A percentile compares a stretch with the other conserved stretches of the same genome.
Conservation (phyloP, 2,888 invertebrate genomes). For the Nematopogon swammerdamellus region DNA sequence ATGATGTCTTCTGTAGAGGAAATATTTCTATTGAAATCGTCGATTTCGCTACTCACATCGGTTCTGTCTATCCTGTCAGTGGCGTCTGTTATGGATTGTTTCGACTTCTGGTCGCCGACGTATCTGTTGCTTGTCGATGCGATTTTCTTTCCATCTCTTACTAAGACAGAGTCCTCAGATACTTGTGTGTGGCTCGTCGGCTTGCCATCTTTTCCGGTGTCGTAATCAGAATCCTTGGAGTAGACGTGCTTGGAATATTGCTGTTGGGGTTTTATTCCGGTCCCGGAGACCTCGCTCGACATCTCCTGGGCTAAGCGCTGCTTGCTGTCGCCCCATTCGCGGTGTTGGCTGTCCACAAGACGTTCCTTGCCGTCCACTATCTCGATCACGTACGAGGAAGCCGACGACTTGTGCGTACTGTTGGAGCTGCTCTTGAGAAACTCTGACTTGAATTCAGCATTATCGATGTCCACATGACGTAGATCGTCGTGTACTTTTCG, state of each 20-base stretch:
- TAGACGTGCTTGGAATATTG: constrained; percentile 54
- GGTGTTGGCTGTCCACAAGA: constrained; percentile 55
- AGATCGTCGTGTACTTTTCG: constrained; percentile 43
- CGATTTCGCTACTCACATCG: constrained; percentile 3
- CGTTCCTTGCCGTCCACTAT: constrained; percentile 60
- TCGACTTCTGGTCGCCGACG: constrained; percentile 41
- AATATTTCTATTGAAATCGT: constrained; percentile 21
- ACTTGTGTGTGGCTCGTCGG: constrained; percentile 40
- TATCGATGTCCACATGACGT: constrained; percentile 32
- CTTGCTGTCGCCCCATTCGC: constrained; percentile 56
- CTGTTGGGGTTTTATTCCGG: constrained; percentile 53
- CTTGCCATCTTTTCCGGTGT: constrained; percentile 53
- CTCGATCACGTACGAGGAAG: constrained; percentile 62
- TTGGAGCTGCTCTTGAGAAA: constrained; percentile 55
- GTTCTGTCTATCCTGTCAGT: neutral
- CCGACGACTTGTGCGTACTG: constrained; percentile 58
- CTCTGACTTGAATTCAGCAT: constrained; percentile 42
- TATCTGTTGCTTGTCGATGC: constrained; percentile 43
- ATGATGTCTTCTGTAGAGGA: constrained; percentile 20
- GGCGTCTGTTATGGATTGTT: constrained; percentile 37
- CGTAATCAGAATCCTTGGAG: constrained; percentile 55
- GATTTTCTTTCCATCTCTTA: constrained; percentile 43
- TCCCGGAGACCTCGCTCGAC: constrained; percentile 51
- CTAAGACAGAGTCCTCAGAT: constrained; percentile 38
- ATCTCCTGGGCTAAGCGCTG: constrained; percentile 50